A percentile compares a stretch with the other conserved stretches of the same genome.
Evolutionary conservation across 2,113 vertebrate species (phyloP).

Genomic region (Ochotona princeps): DNA sequence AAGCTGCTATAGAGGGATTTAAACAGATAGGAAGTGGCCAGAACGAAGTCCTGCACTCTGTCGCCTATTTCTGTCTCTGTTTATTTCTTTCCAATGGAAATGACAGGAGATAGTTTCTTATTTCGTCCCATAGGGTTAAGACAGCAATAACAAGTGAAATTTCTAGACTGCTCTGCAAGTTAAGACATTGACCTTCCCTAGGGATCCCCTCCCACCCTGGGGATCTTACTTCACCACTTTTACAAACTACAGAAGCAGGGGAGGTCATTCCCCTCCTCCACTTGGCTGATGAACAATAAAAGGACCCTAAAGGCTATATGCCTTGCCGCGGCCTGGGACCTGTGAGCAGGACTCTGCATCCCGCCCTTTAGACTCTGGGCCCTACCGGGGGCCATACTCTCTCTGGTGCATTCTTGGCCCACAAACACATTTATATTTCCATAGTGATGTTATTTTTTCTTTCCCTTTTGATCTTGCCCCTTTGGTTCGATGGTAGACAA

Average conservation of each 20-base stretch:
- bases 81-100: background rate
- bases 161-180: background rate
- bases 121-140: background rate
- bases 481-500: slow-evolving; percentile 1
- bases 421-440: background rate
- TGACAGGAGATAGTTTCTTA: background rate
- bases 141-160: background rate
- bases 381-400: background rate
- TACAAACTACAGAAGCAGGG: background rate
- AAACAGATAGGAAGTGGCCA: background rate
- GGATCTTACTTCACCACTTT: background rate
- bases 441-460: background rate
- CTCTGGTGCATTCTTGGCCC: background rate
- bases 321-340: background rate
- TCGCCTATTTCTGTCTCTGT: background rate
- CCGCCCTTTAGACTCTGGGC: background rate
- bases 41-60: background rate
- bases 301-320: background rate
- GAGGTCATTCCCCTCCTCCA: background rate
- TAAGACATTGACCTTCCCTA: background rate
- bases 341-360: background rate
- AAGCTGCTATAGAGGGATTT: background rate
- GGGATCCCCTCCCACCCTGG: background rate
- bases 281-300: background rate
- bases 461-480: slow-evolving; percentile 46